Evolutionary conservation across 2,113 vertebrate species (phyloP), one percentile per base, ranked within the genome.

Genomic region (Sinocyclocheilus rhinocerous): DNA sequence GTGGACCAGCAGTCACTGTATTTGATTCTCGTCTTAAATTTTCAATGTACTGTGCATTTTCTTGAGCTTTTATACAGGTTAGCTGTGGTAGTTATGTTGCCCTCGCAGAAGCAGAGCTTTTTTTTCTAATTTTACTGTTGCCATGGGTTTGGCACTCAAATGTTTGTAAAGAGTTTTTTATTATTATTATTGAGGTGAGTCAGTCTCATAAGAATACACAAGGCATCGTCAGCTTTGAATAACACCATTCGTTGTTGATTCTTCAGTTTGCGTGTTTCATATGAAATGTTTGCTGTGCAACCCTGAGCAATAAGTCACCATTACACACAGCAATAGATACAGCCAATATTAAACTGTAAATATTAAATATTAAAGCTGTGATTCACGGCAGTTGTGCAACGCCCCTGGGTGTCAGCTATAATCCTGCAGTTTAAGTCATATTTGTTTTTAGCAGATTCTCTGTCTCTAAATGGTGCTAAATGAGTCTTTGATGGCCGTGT

Each of bases 401-500:
- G 45, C 77, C 70, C n/a, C 13, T 22, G 63, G 22, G 63, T 83
- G 52, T 42, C 45, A 2, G 10, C 45, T 67, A 8, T 76, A 36
- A 75, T 11, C 76, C 33, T 70, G 24, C 82, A 12, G 65, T 87
- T 88, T 87, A 57, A 83, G 86, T 86, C 67, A 29, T 48, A 77
- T 90, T 85, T 59, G 45, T 81, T 72, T 88, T 80, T 87, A 67
- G 84, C 18, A 70, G 24, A 87, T 81, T 59, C 79, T 84, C 42
- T 67, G 65, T 87, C 84, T 84, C 72, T 72, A 85, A 88, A 81
- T 88, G 78, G 48, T 83, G 42, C 83, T 73, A 88, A 88, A 88
- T 84, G 72, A 86, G 90, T 87, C 81, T 84, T 85, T 69, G 83
- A 83, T 50, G 65, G 87, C 78, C 16, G 57, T 88, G 83, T 87